Percentiles rank a stretch among this genome's conserved stretches.
These are phyloP conservation scores for Cheilosia vernalis DNA, from an alignment of 2,888 invertebrate genomes.

Conservation along the genomic window DNA sequence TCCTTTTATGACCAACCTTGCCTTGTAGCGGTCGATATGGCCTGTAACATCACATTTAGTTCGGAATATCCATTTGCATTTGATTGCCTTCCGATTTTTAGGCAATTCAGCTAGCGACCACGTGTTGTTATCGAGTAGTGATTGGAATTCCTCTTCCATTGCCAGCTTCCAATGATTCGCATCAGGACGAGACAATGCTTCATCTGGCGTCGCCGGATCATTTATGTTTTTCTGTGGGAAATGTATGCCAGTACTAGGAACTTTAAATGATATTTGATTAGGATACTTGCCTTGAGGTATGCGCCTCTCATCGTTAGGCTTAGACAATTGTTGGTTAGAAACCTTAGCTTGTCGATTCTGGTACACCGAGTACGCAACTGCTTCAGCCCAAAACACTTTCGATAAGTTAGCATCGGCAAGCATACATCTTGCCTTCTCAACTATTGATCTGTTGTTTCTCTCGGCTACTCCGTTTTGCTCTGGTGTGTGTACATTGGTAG, in stretches of 20 bases:
- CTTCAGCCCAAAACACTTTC: slow-evolving; percentile 8
- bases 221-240: no score
- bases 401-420: slow-evolving; percentile 11
- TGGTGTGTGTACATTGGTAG: no score
- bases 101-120: neutral
- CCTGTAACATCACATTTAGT: no score
- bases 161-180: slow-evolving; percentile 2
- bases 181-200: neutral
- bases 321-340: neutral
- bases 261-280: no score
- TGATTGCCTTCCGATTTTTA: neutral
- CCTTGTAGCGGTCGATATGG: neutral
- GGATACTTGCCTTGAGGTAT: no score
- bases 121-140: neutral
- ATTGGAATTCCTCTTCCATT: neutral
- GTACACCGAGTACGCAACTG: slow-evolving; percentile 21
- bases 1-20: neutral
- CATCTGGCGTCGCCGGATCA: neutral
- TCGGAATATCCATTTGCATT: no score
- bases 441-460: slow-evolving; percentile 22
- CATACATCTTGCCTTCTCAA: slow-evolving; percentile 25
- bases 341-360: no score
- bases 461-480: slow-evolving; percentile 9
- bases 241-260: no score
- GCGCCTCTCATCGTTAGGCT: no score